A percentile compares a stretch with the other conserved stretches of the same genome.
Conservation (phyloP, 2,113 vertebrate genomes). For the Spea multiplicata region DNA sequence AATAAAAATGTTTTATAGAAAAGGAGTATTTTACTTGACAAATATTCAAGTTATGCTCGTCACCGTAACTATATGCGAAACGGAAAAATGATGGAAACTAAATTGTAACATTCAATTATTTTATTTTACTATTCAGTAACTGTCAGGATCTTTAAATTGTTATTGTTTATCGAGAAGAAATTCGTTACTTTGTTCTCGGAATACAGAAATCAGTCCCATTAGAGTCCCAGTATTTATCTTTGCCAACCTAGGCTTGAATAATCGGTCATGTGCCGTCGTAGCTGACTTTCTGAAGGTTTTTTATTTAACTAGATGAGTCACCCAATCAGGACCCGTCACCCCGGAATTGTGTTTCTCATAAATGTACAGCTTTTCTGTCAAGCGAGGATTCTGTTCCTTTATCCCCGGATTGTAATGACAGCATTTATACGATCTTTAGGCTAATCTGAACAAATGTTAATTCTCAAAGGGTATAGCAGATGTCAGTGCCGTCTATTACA, state of each 20-base stretch:
- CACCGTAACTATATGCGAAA: too few species aligned
- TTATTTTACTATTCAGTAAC: too few species aligned
- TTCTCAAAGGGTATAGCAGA: conserved; percentile 4
- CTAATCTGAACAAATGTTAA: conserved; percentile 17
- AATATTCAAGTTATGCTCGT: too few species aligned
- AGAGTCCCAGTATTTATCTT: not conserved
- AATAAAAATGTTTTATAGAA: too few species aligned
- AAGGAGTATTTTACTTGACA: too few species aligned
- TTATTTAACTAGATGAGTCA: conserved; percentile 19
- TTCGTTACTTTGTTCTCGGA: not conserved
- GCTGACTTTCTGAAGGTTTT: not conserved
- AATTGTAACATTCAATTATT: too few species aligned
- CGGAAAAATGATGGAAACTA: too few species aligned
- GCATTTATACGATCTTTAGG: conserved; percentile 11
- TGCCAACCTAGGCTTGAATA: not conserved
- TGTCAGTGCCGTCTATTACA: not conserved
- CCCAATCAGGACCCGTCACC: conserved; percentile 9
- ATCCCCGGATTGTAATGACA: conserved; percentile 22
- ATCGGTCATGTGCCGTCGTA: conserved; percentile 6
- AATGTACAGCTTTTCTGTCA: not conserved
- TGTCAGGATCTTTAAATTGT: not conserved
- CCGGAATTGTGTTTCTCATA: not conserved
- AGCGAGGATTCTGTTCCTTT: not conserved
- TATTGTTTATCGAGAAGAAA: not conserved
- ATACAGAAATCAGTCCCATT: conserved; percentile 6